phyloP scores from a whole-genome alignment of 2,888 invertebrate genomes.

The Raillietiella orientalis region DNA sequence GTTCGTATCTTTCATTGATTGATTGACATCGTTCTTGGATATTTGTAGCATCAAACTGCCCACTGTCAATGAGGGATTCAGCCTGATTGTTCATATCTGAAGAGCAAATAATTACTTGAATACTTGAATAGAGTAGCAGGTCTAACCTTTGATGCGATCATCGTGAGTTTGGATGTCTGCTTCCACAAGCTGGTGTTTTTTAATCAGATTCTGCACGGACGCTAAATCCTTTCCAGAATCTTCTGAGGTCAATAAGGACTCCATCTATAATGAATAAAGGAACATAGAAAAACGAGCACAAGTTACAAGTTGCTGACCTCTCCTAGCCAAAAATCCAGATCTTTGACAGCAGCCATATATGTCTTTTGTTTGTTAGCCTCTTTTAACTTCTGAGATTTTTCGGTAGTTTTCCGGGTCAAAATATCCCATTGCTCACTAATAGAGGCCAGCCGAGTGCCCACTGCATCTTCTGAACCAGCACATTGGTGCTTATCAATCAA shows the following conservation, averaged over 20 bases:
- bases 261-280: constrained; percentile 15
- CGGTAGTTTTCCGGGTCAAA: constrained; percentile 85
- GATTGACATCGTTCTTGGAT: constrained; percentile 68
- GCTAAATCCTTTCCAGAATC: constrained; percentile 94
- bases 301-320: constrained; percentile 28
- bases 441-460: constrained; percentile 47
- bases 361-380: constrained; percentile 97
- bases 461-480: constrained; percentile 90
- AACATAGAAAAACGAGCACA: too few relatives aligned
- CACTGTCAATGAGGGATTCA: constrained; percentile 75
- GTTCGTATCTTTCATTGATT: constrained; percentile 86
- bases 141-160: constrained; percentile 45
- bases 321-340: constrained; percentile 98
- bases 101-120: constrained; percentile 8
- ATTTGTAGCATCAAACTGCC: constrained; percentile 86
- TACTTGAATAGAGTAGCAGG: neutral
- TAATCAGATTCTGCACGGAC: constrained; percentile 91
- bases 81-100: constrained; percentile 77
- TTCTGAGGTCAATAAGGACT: constrained; percentile 72
- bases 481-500: constrained; percentile 83
- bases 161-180: constrained; percentile 93
- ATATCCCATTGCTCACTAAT: constrained; percentile 97
- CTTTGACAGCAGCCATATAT: constrained; percentile 97
- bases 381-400: constrained; percentile 88
- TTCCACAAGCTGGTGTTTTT: constrained; percentile 90